Percentiles rank a stretch among this genome's conserved stretches.
phyloP scores from a whole-genome alignment of 2,888 invertebrate genomes.

The Amblyjoppa fuscipennis region DNA sequence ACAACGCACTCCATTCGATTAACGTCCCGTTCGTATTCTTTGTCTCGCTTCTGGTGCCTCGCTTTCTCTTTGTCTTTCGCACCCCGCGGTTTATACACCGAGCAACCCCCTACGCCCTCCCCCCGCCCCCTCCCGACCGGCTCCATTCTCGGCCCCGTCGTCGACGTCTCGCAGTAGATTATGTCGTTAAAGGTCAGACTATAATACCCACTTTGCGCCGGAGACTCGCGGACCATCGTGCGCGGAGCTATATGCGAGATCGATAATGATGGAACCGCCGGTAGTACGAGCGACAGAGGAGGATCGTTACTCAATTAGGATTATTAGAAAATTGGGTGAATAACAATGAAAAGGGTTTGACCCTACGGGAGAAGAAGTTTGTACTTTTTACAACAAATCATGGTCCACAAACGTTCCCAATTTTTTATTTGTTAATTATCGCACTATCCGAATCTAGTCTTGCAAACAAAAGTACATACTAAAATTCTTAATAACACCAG shows the following conservation, averaged over 20 bases:
- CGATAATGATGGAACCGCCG: slow-evolving; percentile 50
- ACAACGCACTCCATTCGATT: slow-evolving; percentile 66
- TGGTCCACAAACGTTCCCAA: too few relatives aligned
- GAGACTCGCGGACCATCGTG: slow-evolving; percentile 51
- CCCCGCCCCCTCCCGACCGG: background rate
- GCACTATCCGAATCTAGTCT: too few relatives aligned
- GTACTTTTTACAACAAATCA: too few relatives aligned
- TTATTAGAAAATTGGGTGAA: slow-evolving; percentile 64
- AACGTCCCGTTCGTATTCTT: slow-evolving; percentile 57
- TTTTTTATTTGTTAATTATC: too few relatives aligned
- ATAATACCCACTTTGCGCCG: slow-evolving; percentile 67
- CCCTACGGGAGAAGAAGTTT: background rate
- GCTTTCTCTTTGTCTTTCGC: slow-evolving; percentile 54
- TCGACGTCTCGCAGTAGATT: slow-evolving; percentile 63
- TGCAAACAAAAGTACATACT: too few relatives aligned
- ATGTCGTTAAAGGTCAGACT: slow-evolving; percentile 69
- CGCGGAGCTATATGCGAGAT: slow-evolving; percentile 49
- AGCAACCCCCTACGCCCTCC: background rate
- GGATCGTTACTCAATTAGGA: slow-evolving; percentile 64
- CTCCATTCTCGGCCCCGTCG: slow-evolving; percentile 16
- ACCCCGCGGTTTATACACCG: slow-evolving; percentile 31
- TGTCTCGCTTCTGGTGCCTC: slow-evolving; percentile 34
- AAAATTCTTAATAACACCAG: too few relatives aligned
- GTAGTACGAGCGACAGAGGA: slow-evolving; percentile 35
- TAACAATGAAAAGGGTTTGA: slow-evolving; percentile 60